Base-by-base conservation (phyloP, 1,140 invertebrate genomes). In the Drosophila ambigua region DNA sequence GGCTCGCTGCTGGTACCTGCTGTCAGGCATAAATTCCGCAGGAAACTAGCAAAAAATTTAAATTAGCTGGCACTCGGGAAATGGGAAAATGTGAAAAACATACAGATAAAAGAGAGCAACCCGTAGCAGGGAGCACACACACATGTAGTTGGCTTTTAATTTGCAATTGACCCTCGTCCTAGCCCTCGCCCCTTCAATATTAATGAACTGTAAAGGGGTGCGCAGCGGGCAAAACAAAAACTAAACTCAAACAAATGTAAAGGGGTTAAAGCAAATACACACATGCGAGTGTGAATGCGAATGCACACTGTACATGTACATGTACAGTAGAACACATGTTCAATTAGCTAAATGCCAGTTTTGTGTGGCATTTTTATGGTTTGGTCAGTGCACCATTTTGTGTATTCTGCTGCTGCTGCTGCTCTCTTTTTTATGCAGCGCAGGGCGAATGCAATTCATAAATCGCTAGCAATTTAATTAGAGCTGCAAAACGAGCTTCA, bases 141-240 rank as follows among this genome's bases (percentile, higher is more conserved):
- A 62, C 52, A 59, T 24, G 31, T 39, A 71, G 63, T 67, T 76
- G 59, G 51, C 82, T 74, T 84, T 84, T 85, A 80, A 87, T 87
- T 87, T 85, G 69, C 72, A 85, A 77, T 87, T 81, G 59, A 74
- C 63, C 67, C 16, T 9, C 23, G 6, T 11, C 7, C 23, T 13
- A 5, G 9, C 23, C 24, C 20, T 31, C 26, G 24, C n/a, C 31
- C 43, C 48, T 55, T 45, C 71, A 66, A 66, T 74, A 77, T 87
- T 87, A 84, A 84, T 87, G 77, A 85, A 87, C 64, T 81, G 82
- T 74, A 60, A 84, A 75, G 48, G 41, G 28, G 5, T 23, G 5
- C 23, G 24, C 20, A 55, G 43, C 49, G 15, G 13, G 55, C 8
- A 23, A 13, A 67, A 69, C 41, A 43, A 54, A 49, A 57, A 54